Evolutionary conservation across 2,113 vertebrate species (phyloP), one percentile per base, ranked within the genome.

Genomic region (Proteles cristata): DNA sequence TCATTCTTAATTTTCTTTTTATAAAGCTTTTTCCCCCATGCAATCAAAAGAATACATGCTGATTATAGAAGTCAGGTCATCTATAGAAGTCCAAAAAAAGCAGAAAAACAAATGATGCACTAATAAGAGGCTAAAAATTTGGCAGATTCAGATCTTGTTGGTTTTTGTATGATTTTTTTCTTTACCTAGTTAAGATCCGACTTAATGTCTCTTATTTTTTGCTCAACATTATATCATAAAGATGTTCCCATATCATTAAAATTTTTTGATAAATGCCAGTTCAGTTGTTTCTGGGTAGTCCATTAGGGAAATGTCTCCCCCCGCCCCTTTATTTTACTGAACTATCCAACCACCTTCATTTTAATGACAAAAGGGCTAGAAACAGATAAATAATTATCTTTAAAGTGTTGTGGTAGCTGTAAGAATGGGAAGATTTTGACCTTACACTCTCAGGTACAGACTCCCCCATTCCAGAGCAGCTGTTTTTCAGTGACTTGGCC

Each of bases 131-230:
- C 31, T 68, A 73, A 81, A 14, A 89, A 53, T 63, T 61, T 88
- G 48, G 74, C 4, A 93, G 26, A 86, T 77, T 88, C 63, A 25
- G 43, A 39, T 84, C 3, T 10, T 79, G 12, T 10, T 77, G 12
- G 50, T 94, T 94, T 68, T 79, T 11, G 11, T 43, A 35, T 69
- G 35, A 69, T 66, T 71, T 26, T 12, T 84, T 84, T 92, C 83
- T 88, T 80, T 89, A 74, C 19, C n/a, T 50, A 76, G 71, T 89
- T 92, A 84, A 88, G 63, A 55, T 84, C 17, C n/a, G 53, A 81
- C 9, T 58, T 85, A 81, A n/a, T 16, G 31, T 73, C 35, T 45
- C 73, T 81, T 88, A 88, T 21, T 69, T 92, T 95, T 89, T 93
- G 35, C 19, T 81, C 58, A 63, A 39, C 5, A 55, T 84, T 84